phyloP scores from a whole-genome alignment of 2,888 invertebrate genomes.

The Tipula unca region DNA sequence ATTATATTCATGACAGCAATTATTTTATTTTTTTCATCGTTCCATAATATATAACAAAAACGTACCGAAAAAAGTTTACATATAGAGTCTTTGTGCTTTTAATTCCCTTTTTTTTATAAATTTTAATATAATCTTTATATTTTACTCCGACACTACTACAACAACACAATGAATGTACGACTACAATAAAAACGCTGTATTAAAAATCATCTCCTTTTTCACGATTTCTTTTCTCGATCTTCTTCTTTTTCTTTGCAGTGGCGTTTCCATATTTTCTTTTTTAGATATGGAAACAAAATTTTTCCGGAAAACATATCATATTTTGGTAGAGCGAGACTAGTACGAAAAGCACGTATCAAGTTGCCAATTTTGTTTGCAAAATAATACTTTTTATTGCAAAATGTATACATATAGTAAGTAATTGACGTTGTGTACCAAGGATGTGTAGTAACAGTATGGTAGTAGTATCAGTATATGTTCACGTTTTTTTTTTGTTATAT shows the following conservation, averaged over 20 bases:
- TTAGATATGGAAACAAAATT: too few species aligned
- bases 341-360: background rate
- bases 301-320: background rate
- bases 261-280: background rate
- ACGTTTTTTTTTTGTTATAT: background rate
- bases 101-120: background rate
- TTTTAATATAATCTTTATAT: background rate
- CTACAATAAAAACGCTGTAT: background rate
- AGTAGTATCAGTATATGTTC: background rate
- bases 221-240: too few species aligned
- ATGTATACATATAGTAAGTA: background rate
- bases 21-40: background rate
- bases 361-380: background rate
- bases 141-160: too few species aligned
- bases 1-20: slow-evolving; percentile 8
- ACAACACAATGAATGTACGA: too few species aligned
- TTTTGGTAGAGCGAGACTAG: background rate
- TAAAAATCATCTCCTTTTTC: background rate
- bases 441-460: background rate
- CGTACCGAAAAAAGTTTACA: background rate
- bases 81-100: background rate
- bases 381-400: background rate
- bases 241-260: background rate
- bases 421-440: background rate
- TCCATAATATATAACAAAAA: too few species aligned